These are phyloP conservation scores for Chironomus tentans DNA, from an alignment of 2,888 invertebrate genomes.

Conservation along the genomic window DNA sequence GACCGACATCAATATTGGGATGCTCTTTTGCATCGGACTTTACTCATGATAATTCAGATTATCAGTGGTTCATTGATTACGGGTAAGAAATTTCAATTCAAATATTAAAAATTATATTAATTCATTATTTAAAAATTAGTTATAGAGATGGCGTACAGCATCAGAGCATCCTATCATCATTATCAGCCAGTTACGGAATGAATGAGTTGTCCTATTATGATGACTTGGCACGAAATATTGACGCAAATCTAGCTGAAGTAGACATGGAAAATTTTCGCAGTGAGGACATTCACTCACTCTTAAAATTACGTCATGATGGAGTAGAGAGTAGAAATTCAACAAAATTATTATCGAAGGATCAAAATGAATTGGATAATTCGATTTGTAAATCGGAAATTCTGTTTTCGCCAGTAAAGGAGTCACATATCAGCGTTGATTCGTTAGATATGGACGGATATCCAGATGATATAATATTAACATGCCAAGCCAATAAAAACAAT, in stretches of 20 bases:
- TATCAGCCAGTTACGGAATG: slow-evolving; percentile 69
- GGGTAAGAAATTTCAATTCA: slow-evolving; percentile 48
- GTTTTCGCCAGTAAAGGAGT: slow-evolving; percentile 84
- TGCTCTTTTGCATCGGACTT: slow-evolving; percentile 50
- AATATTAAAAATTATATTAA: slow-evolving; percentile 24
- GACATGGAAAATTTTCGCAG: slow-evolving; percentile 92
- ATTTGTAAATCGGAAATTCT: slow-evolving; percentile 86
- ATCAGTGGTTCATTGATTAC: slow-evolving; percentile 85
- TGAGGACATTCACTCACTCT: slow-evolving; percentile 80
- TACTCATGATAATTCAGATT: slow-evolving; percentile 79
- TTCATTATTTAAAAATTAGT: slow-evolving; percentile 41
- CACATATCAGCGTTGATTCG: slow-evolving; percentile 76
- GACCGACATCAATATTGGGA: slow-evolving; percentile 33
- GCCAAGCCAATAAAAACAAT: slow-evolving; percentile 87
- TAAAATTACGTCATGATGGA: slow-evolving; percentile 58
- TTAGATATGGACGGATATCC: slow-evolving; percentile 69
- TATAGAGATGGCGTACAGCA: slow-evolving; percentile 71
- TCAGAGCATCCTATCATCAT: slow-evolving; percentile 71
- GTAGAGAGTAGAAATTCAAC: slow-evolving; percentile 60
- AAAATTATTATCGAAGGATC: slow-evolving; percentile 68
- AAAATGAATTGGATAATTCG: slow-evolving; percentile 74
- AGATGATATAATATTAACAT: slow-evolving; percentile 76
- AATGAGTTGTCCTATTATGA: slow-evolving; percentile 66
- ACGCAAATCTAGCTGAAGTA: slow-evolving; percentile 87
- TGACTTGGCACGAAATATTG: slow-evolving; percentile 77